Evolutionary conservation across 2,113 vertebrate species (phyloP).

Genomic region (Microcebus griseorufus): DNA sequence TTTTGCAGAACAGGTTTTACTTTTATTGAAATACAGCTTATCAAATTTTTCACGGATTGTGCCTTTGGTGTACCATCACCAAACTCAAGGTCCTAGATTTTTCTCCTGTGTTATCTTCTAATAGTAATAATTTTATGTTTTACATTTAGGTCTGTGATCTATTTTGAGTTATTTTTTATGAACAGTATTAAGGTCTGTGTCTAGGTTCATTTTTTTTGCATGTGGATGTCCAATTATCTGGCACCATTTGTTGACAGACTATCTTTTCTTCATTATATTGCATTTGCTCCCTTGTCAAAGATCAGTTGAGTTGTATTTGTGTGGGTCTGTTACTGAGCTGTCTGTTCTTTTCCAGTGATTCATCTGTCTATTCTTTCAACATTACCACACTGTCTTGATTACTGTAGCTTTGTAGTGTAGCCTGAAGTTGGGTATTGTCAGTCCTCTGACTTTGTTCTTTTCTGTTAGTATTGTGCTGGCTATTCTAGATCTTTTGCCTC

Average conservation of each 20-base stretch:
- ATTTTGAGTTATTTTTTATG: neutral
- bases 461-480: neutral
- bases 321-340: neutral
- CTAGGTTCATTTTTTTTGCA: neutral
- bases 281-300: neutral
- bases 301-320: neutral
- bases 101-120: neutral
- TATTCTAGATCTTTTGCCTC: neutral
- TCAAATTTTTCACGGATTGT: conserved; percentile 10
- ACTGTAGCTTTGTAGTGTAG: neutral
- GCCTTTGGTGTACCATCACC: neutral
- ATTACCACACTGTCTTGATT: neutral
- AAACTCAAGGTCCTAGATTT: neutral
- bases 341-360: neutral
- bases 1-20: neutral
- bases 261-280: neutral
- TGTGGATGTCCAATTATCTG: neutral
- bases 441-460: neutral
- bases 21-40: conserved; percentile 21
- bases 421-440: neutral
- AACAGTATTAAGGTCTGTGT: neutral
- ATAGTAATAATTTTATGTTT: neutral
- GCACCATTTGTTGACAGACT: neutral
- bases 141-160: neutral
- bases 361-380: neutral